Base-by-base conservation (phyloP, 2,797 vertebrate species). In the Lycodopsis pacificus region DNA sequence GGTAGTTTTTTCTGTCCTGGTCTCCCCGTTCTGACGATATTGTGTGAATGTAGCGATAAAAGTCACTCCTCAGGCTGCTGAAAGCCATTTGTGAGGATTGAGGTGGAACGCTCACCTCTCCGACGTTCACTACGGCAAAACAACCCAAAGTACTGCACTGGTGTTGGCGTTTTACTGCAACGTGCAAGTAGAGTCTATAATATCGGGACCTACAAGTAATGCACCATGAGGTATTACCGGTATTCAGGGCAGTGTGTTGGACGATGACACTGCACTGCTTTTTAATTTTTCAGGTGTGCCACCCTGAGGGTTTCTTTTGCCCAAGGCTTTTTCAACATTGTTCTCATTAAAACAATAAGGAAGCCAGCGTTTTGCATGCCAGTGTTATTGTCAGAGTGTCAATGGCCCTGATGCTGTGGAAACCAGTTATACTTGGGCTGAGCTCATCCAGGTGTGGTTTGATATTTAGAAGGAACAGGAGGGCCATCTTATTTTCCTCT, bases 381-480 rank as follows among this genome's bases (percentile, higher is more conserved):
- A 51, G 51, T 48, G 30, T 73, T 69, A 62, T 46, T 75, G 74
- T 83, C 77, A 40, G 49, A 76, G 53, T 32, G 32, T 79, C 84
- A 73, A 49, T 57, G 20, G 36, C 78, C 82, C 71, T 0, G 15
- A 65, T 76, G 83, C 73, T 62, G 71, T 65, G 65, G 77, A 88
- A 84, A 69, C 77, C 65, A 81, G 74, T 84, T 78, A 61, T 69
- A 69, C 73, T 66, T 76, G 77, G 76, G 70, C 64, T 10, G 46
- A 68, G 69, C 61, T 75, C 58, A 68, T 73, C 73, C 81, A 85
- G 79, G 86, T 90, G 83, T 67, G 67, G 38, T 86, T 77, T 86
- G 63, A 84, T 83, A 78, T 80, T 59, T 57, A 69, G 71, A 71
- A 46, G 42, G 79, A 82, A 70, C 53, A 77, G 34, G 54, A 73